These are phyloP conservation scores for Eueides isabella DNA, from an alignment of 1,140 invertebrate genomes.

Conservation along the genomic window DNA sequence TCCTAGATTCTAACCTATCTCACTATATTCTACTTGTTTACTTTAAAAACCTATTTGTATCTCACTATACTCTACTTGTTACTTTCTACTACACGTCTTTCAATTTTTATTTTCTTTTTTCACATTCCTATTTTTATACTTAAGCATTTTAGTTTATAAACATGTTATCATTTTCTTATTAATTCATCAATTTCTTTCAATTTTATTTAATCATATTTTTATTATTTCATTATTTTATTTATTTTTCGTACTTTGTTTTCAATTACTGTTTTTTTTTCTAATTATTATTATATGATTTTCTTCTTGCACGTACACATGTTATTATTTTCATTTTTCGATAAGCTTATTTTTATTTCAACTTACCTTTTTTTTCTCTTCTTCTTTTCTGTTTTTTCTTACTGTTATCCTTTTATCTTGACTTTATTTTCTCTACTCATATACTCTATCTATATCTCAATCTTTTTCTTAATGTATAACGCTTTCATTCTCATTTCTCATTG, in stretches of 20 bases:
- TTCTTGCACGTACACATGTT: not conserved
- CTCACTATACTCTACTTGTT: too few species aligned
- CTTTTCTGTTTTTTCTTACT: too few species aligned
- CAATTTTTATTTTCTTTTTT: too few species aligned
- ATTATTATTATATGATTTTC: too few species aligned
- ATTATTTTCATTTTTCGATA: not conserved
- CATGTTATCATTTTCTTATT: not conserved
- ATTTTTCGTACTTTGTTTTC: not conserved
- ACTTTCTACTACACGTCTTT: too few species aligned
- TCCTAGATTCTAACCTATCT: not conserved
- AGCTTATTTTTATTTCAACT: not conserved
- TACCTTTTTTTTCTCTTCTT: not conserved
- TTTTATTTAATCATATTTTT: not conserved
- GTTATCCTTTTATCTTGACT: too few species aligned
- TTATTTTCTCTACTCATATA: too few species aligned
- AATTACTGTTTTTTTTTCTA: too few species aligned
- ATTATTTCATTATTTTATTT: not conserved
- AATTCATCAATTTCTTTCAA: not conserved
- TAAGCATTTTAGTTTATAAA: not conserved
- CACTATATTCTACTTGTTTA: not conserved
- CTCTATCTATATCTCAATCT: too few species aligned
- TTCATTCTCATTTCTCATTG: too few species aligned
- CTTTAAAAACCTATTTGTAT: too few species aligned
- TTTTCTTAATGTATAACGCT: too few species aligned
- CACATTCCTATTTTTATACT: not conserved